Base-by-base conservation (phyloP, 2,797 vertebrate species). In the Eurystomus glaucurus region DNA sequence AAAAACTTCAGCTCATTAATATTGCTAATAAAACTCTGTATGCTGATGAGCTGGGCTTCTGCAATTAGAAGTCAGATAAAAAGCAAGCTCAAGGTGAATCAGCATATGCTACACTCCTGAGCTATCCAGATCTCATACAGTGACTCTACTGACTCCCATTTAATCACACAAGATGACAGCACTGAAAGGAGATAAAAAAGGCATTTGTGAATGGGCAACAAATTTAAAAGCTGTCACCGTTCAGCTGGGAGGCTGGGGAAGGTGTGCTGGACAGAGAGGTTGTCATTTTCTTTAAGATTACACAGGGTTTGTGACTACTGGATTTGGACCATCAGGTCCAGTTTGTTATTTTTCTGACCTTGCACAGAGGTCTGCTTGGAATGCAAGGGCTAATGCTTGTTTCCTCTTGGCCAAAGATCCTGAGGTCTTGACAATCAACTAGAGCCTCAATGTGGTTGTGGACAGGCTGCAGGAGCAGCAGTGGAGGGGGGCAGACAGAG, bases 1-100 rank as follows among this genome's bases (percentile, higher is more conserved):
- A 95, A 93, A 81, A 92, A 65, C 58, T 90, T 79, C 4, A 33
- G 21, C 91, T 90, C 78, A 79, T 95, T 90, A 96, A 96, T 72
- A 88, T 37, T 25, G 43, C 87, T 91, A 95, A 85, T 85, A 86
- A 93, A 96, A 72, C 68, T 69, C 80, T 87, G 45, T 55, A 78
- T 89, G 54, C n/a, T 75, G 85, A 76, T 43, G 41, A 90, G 20
- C 25, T 62, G 41, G 61, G 19, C 28, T 75, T 89, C 57, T 85
- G 58, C 84, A 70, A 88, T 57, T 86, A 65, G 72, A 90, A 96
- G 66, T n/a, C 64, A 81, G 79, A 37, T 35, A 46, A 68, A 92
- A 93, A 5, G 4, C 86, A 84, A 83, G 54, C 35, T 61, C 12
- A 39, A 39, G 57, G 74, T 48, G 71, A 96, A 90, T 92, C 72